Evolutionary conservation across 1,140 invertebrate species (phyloP), one percentile per base, ranked within the genome.

Genomic region (Carcinoscorpius rotundicauda): DNA sequence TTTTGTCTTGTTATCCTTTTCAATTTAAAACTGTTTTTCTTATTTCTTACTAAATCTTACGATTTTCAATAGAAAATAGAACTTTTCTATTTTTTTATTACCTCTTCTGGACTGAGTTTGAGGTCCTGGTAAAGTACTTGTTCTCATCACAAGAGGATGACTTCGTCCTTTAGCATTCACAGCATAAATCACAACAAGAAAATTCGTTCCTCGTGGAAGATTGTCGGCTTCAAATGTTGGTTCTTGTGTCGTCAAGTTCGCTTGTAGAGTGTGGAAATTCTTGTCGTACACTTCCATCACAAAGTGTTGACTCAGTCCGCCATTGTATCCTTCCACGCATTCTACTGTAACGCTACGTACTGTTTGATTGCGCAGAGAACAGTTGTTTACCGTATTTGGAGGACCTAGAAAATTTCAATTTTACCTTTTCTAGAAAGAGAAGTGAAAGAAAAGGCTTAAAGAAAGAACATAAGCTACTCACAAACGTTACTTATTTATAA

Each of bases 301-400:
- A 76, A 92, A 93, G 58, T 84, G 82, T 75, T 93, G 90, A 50
- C 82, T 81, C 6, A 93, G 78, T 0, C 90, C 91, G 4, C 90
- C 90, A 70, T 93, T 88, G 75, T 91, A 92, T 9, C 88, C 88
- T 75, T 90, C 87, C 3, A 82, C 79, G 73, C 88, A 91, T 66
- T 87, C 84, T 29, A 91, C 84, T 70, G 85, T 82, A 60, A 90
- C 75, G 0, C 87, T 86, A 71, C 92, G 87, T 64, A 85, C 83
- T 58, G 88, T 93, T 73, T 89, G 87, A 76, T 93, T 93, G 62
- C 86, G 82, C 10, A 93, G 82, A 0, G 89, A 90, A 78, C 91
- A 94, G 76, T 93, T 93, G 11, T 84, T 83, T 60, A 91, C 78
- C 2, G 88, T 81, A 68, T 86, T 86, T 3, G 91, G 91, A 29